A percentile compares a stretch with the other conserved stretches of the same genome.
phyloP scores from a whole-genome alignment of 2,113 vertebrate species.

The Zosterops japonicus region DNA sequence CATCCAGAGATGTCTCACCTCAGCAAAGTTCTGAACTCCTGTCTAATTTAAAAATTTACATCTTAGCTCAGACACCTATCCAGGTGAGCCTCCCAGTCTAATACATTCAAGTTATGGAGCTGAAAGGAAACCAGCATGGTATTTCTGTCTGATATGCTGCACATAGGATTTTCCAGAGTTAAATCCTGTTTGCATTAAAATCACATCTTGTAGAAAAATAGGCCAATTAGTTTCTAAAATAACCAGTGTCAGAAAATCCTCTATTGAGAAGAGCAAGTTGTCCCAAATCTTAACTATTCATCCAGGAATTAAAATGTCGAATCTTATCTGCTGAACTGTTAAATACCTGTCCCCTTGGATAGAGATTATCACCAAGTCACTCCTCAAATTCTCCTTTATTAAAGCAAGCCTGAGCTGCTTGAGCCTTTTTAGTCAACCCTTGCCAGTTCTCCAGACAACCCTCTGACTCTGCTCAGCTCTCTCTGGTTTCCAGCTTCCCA shows the following conservation, averaged over 20 bases:
- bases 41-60: neutral
- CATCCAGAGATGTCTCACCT: neutral
- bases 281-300: neutral
- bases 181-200: neutral
- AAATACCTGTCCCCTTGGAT: neutral
- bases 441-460: neutral
- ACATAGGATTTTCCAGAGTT: neutral
- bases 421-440: neutral
- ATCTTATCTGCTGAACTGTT: neutral
- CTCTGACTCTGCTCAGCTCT: neutral
- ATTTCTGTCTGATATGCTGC: neutral
- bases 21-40: neutral
- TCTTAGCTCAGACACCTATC: neutral
- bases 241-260: neutral
- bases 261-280: neutral
- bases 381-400: neutral
- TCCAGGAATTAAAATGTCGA: neutral
- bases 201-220: neutral
- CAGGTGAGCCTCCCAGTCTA: neutral
- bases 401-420: neutral
- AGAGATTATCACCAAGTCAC: neutral
- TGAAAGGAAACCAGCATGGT: neutral
- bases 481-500: neutral
- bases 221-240: neutral
- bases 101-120: neutral